These are phyloP conservation scores for Margaritifera margaritifera DNA, from an alignment of 2,888 invertebrate genomes.

Conservation along the genomic window DNA sequence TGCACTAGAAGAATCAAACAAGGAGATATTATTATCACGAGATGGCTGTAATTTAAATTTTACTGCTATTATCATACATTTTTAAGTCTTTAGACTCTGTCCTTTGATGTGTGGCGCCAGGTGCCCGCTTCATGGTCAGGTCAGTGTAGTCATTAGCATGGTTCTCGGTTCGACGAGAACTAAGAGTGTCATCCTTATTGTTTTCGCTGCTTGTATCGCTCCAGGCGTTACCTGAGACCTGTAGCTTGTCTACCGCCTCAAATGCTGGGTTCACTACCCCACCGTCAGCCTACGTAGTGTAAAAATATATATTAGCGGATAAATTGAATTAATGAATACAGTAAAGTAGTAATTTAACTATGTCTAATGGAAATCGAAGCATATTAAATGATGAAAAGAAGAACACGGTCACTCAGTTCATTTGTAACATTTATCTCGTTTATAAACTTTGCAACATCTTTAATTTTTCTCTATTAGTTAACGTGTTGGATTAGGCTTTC, in stretches of 20 bases:
- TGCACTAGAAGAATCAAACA: too few relatives aligned
- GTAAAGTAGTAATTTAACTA: neutral
- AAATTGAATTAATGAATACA: neutral
- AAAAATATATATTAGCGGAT: constrained; percentile 5
- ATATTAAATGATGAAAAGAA: constrained; percentile 1
- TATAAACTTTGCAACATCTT: too few relatives aligned
- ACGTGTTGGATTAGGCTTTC: too few relatives aligned
- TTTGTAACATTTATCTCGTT: too few relatives aligned
- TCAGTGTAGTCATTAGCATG: constrained; percentile 16
- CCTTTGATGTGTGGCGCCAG: too few relatives aligned
- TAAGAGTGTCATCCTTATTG: constrained; percentile 39
- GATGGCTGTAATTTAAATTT: too few relatives aligned
- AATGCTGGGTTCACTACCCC: constrained; percentile 47
- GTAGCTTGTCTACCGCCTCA: constrained; percentile 31
- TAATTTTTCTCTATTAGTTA: too few relatives aligned
- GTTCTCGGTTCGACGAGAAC: constrained; percentile 18
- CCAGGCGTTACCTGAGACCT: constrained; percentile 35
- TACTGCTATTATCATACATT: too few relatives aligned
- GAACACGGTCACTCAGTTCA: neutral
- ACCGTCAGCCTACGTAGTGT: constrained; percentile 25
- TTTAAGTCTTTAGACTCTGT: too few relatives aligned
- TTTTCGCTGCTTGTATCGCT: constrained; percentile 51
- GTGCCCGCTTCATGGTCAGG: neutral
- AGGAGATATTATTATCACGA: too few relatives aligned
- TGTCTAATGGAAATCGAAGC: neutral